These are phyloP conservation scores for Cryptotis parvus DNA, from an alignment of 2,113 vertebrate species.

Conservation along the genomic window DNA sequence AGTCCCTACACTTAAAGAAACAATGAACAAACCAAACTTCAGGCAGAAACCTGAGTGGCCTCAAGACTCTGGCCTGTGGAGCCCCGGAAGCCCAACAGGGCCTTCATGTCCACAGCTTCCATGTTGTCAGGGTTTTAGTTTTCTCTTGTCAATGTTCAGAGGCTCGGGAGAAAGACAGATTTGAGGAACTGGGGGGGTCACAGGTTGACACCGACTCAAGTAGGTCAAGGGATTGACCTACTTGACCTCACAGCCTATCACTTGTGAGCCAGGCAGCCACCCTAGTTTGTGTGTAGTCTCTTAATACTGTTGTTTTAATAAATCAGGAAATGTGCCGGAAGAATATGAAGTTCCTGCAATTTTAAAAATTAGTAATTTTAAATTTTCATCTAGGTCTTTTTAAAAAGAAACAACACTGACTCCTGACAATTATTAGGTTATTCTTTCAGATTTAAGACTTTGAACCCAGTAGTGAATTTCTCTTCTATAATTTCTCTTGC, in stretches of 20 bases:
- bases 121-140: background rate
- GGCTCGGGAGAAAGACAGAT: background rate
- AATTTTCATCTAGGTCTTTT: slow-evolving; percentile 34
- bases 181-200: background rate
- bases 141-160: background rate
- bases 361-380: slow-evolving; percentile 14
- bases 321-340: slow-evolving; percentile 18
- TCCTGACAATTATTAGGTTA: slow-evolving; percentile 26
- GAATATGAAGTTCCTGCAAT: background rate
- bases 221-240: background rate
- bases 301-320: slow-evolving; percentile 32
- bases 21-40: background rate
- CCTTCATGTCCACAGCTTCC: background rate
- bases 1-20: slow-evolving; percentile 34
- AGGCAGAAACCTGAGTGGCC: background rate
- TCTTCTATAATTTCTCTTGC: slow-evolving; percentile 15
- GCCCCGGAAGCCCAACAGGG: background rate
- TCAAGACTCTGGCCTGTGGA: background rate
- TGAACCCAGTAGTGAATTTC: background rate
- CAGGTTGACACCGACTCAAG: background rate
- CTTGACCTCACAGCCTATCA: no score
- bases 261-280: background rate
- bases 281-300: background rate
- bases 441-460: slow-evolving; percentile 55
- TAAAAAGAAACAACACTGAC: background rate